phyloP scores from a whole-genome alignment of 2,888 invertebrate genomes.

The Rhimphoctona megacephalus region DNA sequence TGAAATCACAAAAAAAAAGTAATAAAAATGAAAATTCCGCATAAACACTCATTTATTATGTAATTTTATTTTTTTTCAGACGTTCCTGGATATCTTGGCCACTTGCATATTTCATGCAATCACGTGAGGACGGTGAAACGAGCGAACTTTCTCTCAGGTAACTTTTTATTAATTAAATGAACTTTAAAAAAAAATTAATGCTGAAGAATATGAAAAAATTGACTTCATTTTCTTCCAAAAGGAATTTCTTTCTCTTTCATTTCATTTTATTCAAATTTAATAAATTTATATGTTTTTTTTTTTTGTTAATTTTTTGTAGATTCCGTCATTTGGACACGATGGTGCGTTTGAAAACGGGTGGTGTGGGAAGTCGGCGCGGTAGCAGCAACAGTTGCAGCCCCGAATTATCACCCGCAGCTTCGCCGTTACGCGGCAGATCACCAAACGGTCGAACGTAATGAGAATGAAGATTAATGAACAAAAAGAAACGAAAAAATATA shows the following conservation, averaged over 20 bases:
- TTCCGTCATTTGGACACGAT: constrained; percentile 95
- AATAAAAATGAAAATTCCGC: background rate
- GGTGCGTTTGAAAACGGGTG: constrained; percentile 90
- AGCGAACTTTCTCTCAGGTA: constrained; percentile 93
- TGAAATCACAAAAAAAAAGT: background rate
- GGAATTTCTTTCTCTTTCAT: background rate
- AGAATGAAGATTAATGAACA: background rate
- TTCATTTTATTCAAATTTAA: background rate
- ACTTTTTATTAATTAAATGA: constrained; percentile 66
- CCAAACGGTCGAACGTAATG: constrained; percentile 81
- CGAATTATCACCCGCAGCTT: constrained; percentile 88
- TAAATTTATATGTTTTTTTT: background rate
- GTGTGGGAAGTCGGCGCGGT: constrained; percentile 86
- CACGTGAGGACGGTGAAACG: constrained; percentile 88
- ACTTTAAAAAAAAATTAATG: background rate
- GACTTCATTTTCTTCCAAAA: background rate
- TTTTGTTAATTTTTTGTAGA: constrained; percentile 84
- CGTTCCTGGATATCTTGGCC: constrained; percentile 98
- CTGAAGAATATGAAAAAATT: background rate
- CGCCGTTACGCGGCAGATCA: constrained; percentile 81
- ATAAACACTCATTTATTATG: background rate
- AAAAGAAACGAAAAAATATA: constrained; percentile 25
- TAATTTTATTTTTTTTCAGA: constrained; percentile 85
- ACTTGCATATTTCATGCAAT: constrained; percentile 94
- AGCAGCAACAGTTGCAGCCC: constrained; percentile 88